These are phyloP conservation scores for Girardinichthys multiradiatus DNA, from an alignment of 2,113 vertebrate genomes.

Conservation along the genomic window DNA sequence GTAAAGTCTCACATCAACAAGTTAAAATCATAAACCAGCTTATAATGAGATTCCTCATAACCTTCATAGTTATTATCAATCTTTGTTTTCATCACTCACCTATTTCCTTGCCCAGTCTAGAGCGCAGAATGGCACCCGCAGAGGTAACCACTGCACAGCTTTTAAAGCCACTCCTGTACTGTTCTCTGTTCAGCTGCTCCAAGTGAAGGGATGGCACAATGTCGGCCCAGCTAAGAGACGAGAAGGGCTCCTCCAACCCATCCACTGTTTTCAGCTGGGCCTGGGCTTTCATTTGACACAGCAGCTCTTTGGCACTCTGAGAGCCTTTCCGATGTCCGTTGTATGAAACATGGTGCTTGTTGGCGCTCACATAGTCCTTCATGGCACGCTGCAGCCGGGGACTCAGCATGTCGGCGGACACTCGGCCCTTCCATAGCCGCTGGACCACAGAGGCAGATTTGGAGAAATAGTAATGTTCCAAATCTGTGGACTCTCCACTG, in stretches of 20 bases:
- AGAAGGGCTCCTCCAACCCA: conserved; percentile 91
- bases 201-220: conserved; percentile 86
- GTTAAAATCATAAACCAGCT: too few species aligned
- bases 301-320: conserved; percentile 80
- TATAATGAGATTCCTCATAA: too few species aligned
- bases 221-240: conserved; percentile 86
- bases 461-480: conserved; percentile 85
- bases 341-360: conserved; percentile 92
- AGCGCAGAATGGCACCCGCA: conserved; percentile 94
- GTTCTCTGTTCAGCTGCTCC: conserved; percentile 76
- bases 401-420: conserved; percentile 88
- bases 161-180: conserved; percentile 68
- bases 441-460: conserved; percentile 88
- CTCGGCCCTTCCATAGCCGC: conserved; percentile 89
- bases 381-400: conserved; percentile 92
- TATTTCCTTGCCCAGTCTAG: conserved; percentile 92
- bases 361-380: conserved; percentile 89
- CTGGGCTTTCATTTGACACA: conserved; percentile 88
- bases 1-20: too few species aligned
- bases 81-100: conserved; percentile 71
- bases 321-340: conserved; percentile 72
- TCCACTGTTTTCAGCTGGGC: conserved; percentile 87
- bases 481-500: conserved; percentile 65
- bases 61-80: too few species aligned
- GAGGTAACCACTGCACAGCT: conserved; percentile 96